Conservation (phyloP, 2,797 vertebrate genomes). For the Sebastolobus alascanus region DNA sequence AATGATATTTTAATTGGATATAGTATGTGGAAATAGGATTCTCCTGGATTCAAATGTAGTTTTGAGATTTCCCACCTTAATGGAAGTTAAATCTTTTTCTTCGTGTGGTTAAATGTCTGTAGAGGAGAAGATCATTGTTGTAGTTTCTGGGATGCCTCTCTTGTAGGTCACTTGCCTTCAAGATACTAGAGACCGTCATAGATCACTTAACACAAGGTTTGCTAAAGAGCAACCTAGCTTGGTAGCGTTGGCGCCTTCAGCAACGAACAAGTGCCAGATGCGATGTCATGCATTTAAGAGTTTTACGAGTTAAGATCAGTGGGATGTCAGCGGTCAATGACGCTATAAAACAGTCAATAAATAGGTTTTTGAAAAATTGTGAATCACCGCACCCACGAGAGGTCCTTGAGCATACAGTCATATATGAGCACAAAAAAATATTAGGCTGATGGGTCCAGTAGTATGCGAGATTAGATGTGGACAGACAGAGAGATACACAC, state of each 20-base stretch:
- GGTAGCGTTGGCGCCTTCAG: not conserved
- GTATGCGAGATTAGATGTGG: no score
- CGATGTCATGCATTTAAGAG: not conserved
- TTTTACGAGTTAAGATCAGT: not conserved
- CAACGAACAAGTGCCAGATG: not conserved
- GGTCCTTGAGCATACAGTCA: rapidly evolving
- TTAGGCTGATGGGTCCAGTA: no score
- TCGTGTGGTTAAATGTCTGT: not conserved
- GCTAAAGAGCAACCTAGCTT: not conserved
- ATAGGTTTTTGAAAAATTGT: no score
- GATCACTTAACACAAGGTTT: not conserved
- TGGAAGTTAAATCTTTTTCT: not conserved
- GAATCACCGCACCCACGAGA: no score
- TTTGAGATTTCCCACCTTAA: not conserved
- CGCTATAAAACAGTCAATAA: no score
- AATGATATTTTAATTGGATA: not conserved
- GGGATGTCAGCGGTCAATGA: no score
- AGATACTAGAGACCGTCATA: not conserved
- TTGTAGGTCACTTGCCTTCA: not conserved
- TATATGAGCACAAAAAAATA: no score
- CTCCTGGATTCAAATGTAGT: not conserved
- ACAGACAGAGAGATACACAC: no score
- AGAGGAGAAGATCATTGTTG: not conserved
- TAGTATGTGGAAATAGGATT: not conserved
- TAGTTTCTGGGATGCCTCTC: not conserved